phyloP scores from a whole-genome alignment of 1,140 invertebrate species.

The Trichonephila clavipes region DNA sequence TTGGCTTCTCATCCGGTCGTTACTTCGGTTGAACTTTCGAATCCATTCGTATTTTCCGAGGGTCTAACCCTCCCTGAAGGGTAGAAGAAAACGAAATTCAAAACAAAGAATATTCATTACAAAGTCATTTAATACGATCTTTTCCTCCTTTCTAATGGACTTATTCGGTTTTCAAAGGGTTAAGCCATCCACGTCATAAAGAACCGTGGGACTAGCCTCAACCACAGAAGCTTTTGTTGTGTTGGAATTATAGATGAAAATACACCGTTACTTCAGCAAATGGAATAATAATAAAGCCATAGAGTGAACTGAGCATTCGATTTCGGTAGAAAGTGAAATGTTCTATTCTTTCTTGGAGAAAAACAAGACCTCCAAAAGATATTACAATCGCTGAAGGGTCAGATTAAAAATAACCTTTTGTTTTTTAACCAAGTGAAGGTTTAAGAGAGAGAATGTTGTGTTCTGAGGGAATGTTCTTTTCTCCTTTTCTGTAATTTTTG shows the following conservation, averaged over 20 bases:
- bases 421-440: too few relatives aligned
- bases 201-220: conserved; percentile 29
- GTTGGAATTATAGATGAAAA: neutral
- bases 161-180: neutral
- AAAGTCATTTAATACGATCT: neutral
- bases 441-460: too few relatives aligned
- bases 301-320: too few relatives aligned
- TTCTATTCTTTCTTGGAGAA: too few relatives aligned
- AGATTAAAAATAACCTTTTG: too few relatives aligned
- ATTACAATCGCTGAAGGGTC: too few relatives aligned
- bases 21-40: neutral
- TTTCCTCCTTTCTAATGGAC: neutral
- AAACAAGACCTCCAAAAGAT: too few relatives aligned
- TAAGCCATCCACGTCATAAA: neutral
- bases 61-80: neutral
- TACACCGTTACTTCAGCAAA: neutral
- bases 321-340: too few relatives aligned
- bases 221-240: neutral
- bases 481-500: too few relatives aligned
- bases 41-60: neutral
- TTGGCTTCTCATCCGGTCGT: neutral
- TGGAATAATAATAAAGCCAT: neutral
- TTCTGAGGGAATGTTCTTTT: too few relatives aligned
- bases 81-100: neutral
- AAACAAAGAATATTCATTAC: conserved; percentile 34